Conservation (phyloP, 2,113 vertebrate species). For the Pelmatolapia mariae region DNA sequence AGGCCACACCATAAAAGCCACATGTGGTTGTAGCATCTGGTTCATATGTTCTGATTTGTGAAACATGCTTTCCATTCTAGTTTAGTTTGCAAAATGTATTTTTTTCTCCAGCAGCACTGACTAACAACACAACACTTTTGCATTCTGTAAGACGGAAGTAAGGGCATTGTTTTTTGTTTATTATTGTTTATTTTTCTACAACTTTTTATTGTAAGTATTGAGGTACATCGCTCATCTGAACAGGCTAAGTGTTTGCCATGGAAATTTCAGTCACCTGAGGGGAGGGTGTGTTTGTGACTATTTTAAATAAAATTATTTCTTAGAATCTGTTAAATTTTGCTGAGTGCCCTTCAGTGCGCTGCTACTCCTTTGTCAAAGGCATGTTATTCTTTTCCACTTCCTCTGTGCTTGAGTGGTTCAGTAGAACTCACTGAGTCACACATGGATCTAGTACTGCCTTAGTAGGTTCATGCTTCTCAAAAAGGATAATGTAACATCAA, state of each 20-base stretch:
- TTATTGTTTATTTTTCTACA: background rate
- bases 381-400: background rate
- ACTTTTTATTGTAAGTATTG: background rate
- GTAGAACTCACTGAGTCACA: background rate
- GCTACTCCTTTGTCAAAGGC: background rate
- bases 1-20: background rate
- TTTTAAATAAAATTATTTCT: background rate
- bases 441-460: background rate
- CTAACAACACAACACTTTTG: background rate
- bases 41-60: background rate
- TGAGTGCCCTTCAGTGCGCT: background rate
- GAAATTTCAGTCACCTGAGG: background rate
- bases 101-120: background rate
- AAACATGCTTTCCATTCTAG: background rate
- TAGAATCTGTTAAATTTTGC: background rate
- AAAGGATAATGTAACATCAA: background rate
- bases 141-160: background rate
- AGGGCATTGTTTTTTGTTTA: background rate
- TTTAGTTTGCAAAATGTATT: background rate
- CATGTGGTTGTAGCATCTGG: background rate
- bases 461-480: background rate
- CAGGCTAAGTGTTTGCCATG: background rate
- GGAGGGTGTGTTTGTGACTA: background rate
- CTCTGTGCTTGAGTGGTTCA: background rate
- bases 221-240: background rate